Percentiles rank a stretch among this genome's conserved stretches.
Conservation (phyloP, 2,888 invertebrate species). For the Amphipyra tragopoginis region DNA sequence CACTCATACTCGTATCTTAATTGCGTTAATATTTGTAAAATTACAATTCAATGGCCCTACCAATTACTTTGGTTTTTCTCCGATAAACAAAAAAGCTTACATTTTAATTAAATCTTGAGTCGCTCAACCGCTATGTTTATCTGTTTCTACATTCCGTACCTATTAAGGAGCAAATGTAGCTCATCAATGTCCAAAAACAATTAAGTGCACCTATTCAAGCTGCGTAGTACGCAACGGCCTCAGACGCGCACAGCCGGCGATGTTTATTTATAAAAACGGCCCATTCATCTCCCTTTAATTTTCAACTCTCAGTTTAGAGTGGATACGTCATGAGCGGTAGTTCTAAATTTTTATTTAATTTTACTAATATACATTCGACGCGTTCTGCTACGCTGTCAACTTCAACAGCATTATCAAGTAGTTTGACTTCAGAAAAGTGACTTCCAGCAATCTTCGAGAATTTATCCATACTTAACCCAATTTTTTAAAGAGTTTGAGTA, state of each 20-base stretch:
- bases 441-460: background rate
- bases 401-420: background rate
- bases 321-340: slow-evolving; percentile 22
- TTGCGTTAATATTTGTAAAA: background rate
- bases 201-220: slow-evolving; percentile 63
- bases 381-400: background rate
- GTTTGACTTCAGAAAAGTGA: background rate
- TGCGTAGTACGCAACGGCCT: slow-evolving; percentile 70
- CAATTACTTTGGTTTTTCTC: no score
- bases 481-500: no score
- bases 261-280: slow-evolving; percentile 81
- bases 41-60: background rate
- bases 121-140: slow-evolving; percentile 9
- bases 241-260: slow-evolving; percentile 67
- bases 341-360: slow-evolving; percentile 11
- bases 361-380: background rate
- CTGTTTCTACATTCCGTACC: slow-evolving; percentile 32
- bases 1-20: background rate
- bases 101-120: slow-evolving; percentile 11
- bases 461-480: background rate
- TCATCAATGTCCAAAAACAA: slow-evolving; percentile 71
- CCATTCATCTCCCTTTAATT: slow-evolving; percentile 75
- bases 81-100: background rate
- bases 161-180: slow-evolving; percentile 64
- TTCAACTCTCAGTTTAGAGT: slow-evolving; percentile 52